phyloP scores from a whole-genome alignment of 2,797 vertebrate genomes.

The Odontamblyopus lacepedii region DNA sequence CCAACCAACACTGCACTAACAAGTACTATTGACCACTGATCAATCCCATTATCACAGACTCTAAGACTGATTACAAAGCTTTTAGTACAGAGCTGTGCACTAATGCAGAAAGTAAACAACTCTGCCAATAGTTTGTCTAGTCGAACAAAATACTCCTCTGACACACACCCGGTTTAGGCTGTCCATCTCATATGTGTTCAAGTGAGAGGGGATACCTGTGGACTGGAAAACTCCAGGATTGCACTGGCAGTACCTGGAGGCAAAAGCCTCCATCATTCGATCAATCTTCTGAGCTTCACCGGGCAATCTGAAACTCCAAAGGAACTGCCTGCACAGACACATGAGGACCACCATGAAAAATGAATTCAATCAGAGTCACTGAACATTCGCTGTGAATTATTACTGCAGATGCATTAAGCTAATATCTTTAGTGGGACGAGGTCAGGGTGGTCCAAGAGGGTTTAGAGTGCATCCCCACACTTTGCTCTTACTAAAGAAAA shows the following conservation, averaged over 20 bases:
- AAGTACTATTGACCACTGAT: conserved; percentile 49
- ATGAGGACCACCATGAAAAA: conserved; percentile 21
- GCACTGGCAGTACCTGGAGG: conserved; percentile 95
- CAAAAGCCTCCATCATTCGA: conserved; percentile 96
- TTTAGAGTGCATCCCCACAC: not conserved
- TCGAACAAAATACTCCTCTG: not conserved
- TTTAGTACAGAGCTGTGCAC: conserved; percentile 22
- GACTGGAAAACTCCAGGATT: conserved; percentile 98
- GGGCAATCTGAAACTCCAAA: conserved; percentile 93
- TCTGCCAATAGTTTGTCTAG: not conserved
- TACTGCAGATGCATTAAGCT: conserved; percentile 8
- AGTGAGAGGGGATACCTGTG: conserved; percentile 79
- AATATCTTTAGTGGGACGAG: not conserved
- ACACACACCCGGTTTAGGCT: conserved; percentile 16
- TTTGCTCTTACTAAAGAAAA: not conserved
- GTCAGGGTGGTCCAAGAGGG: not conserved
- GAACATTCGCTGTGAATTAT: conserved; percentile 17
- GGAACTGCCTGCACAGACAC: conserved; percentile 85
- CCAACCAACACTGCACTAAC: conserved; percentile 34
- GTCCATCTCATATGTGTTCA: conserved; percentile 32
- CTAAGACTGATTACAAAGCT: conserved; percentile 37
- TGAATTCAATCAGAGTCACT: conserved; percentile 13
- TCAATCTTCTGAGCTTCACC: conserved; percentile 96
- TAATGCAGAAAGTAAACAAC: not conserved
- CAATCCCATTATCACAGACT: conserved; percentile 57